phyloP scores from a whole-genome alignment of 1,140 invertebrate species.

The Atta cephalotes region DNA sequence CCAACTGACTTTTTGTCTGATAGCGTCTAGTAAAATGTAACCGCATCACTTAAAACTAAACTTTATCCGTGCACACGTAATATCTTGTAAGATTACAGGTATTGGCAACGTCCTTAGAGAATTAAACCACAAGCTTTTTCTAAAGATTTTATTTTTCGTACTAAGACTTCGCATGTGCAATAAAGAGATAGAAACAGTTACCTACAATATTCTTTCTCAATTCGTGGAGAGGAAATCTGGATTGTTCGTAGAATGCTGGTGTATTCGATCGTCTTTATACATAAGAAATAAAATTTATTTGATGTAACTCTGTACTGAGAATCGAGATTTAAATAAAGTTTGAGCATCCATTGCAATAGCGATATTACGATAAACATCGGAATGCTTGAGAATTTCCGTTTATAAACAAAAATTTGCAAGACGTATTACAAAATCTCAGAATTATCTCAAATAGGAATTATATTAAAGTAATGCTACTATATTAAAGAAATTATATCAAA shows the following conservation, averaged over 20 bases:
- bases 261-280: not conserved
- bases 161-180: constrained; percentile 13
- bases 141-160: constrained; percentile 1
- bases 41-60: constrained; percentile 23
- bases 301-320: not conserved
- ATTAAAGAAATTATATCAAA: too few relatives aligned
- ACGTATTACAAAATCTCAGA: not conserved
- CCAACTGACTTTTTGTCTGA: not conserved
- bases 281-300: constrained; percentile 46
- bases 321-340: constrained; percentile 35
- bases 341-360: not conserved
- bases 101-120: constrained; percentile 8
- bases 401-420: not conserved
- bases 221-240: constrained; percentile 21
- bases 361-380: not conserved
- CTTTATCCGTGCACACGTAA: constrained; percentile 15
- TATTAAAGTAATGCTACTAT: too few relatives aligned
- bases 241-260: constrained; percentile 6
- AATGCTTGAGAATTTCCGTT: constrained; percentile 8
- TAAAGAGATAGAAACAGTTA: not conserved
- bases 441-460: not conserved
- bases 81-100: constrained; percentile 16
- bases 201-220: constrained; percentile 28
- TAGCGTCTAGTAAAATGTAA: constrained; percentile 18
- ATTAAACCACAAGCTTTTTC: constrained; percentile 16